Evolutionary conservation across 2,888 invertebrate genomes (phyloP).

Genomic region (Trachelus tabidus): DNA sequence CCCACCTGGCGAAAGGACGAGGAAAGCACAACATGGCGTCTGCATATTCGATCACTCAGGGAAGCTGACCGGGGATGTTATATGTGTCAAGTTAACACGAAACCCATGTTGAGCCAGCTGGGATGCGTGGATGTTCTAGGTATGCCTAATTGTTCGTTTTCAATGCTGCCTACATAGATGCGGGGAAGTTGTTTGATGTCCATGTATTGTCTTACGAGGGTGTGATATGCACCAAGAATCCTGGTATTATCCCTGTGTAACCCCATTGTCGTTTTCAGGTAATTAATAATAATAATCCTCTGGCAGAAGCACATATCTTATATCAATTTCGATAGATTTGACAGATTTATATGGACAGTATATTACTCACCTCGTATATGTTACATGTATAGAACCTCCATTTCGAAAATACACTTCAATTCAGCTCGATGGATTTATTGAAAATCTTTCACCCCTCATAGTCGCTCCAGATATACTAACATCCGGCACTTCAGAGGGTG

Average conservation of each 20-base stretch:
- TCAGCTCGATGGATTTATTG: neutral
- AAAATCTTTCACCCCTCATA: constrained; percentile 55
- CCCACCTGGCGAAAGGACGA: constrained; percentile 66
- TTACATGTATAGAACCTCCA: neutral
- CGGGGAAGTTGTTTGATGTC: neutral
- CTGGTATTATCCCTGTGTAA: neutral
- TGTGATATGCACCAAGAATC: neutral
- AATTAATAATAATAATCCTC: neutral
- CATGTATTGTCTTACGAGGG: neutral
- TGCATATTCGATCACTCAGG: constrained; percentile 78
- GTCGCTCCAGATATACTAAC: constrained; percentile 85
- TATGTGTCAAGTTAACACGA: constrained; percentile 85
- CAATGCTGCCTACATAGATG: neutral
- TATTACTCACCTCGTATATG: neutral
- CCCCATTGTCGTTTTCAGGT: neutral
- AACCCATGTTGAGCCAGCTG: constrained; percentile 80
- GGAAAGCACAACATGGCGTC: constrained; percentile 78
- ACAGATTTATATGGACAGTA: neutral
- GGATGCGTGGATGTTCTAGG: constrained; percentile 84
- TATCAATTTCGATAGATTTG: neutral
- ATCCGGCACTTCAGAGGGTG: constrained; percentile 78
- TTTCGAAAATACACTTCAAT: neutral
- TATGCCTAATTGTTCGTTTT: constrained; percentile 63
- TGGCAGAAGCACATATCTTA: neutral
- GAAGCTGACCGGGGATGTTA: constrained; percentile 82